A percentile compares a stretch with the other conserved stretches of the same genome.
phyloP scores from a whole-genome alignment of 2,113 vertebrate genomes.

The Donacobius atricapilla region DNA sequence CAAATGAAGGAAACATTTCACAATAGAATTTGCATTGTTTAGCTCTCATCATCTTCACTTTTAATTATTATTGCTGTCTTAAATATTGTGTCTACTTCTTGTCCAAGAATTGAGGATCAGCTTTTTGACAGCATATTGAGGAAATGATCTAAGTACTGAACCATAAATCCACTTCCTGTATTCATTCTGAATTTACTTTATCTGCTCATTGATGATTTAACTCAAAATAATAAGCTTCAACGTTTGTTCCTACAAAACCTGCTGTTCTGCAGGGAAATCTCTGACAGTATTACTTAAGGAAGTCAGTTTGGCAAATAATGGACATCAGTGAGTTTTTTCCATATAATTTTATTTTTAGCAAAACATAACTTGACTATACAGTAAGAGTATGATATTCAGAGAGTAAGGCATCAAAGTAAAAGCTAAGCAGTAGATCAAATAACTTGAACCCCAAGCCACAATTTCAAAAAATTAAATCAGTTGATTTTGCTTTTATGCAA shows the following conservation, averaged over 20 bases:
- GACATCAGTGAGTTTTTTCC: background rate
- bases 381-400: background rate
- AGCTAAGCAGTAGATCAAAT: background rate
- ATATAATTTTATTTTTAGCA: background rate
- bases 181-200: background rate
- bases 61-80: constrained; percentile 19
- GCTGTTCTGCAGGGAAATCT: background rate
- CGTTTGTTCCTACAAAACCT: background rate
- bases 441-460: background rate
- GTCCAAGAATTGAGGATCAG: background rate
- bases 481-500: background rate
- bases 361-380: background rate
- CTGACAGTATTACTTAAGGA: background rate
- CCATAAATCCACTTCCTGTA: background rate
- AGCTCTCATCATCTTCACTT: constrained; percentile 19
- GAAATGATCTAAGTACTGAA: background rate
- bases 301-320: background rate
- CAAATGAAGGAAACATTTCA: constrained; percentile 15
- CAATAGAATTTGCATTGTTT: constrained; percentile 13
- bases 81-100: constrained; percentile 9
- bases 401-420: background rate
- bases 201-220: background rate
- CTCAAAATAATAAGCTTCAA: background rate
- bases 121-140: constrained; percentile 15
- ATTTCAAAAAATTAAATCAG: background rate